Evolutionary conservation across 2,888 invertebrate species (phyloP).

Genomic region (Megaustenia siamemsis): DNA sequence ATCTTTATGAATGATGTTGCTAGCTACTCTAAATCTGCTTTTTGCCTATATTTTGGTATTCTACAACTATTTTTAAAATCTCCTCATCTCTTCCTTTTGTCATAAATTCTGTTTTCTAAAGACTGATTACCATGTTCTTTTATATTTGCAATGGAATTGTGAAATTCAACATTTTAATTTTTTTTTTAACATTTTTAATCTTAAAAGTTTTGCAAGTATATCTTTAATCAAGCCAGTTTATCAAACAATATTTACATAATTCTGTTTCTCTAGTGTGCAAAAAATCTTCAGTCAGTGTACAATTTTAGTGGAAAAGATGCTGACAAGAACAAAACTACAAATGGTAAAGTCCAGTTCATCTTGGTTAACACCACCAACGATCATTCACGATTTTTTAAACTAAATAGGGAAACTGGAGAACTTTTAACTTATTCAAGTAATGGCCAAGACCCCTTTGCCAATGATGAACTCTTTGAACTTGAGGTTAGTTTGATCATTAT

Average conservation of each 20-base stretch:
- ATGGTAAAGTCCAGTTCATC: slow-evolving; percentile 51
- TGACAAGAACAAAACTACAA: slow-evolving; percentile 50
- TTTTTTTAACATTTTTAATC: no score
- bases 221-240: neutral
- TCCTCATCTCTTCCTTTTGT: no score
- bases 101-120: no score
- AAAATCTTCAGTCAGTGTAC: neutral
- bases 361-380: slow-evolving; percentile 7
- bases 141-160: no score
- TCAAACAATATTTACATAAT: neutral
- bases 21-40: no score
- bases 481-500: neutral
- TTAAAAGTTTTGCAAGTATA: no score
- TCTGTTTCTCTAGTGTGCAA: slow-evolving; percentile 48
- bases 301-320: slow-evolving; percentile 48
- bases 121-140: no score
- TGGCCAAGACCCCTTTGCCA: neutral
- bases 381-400: slow-evolving; percentile 33
- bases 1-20: no score
- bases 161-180: no score
- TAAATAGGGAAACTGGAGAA: slow-evolving; percentile 43
- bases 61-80: no score
- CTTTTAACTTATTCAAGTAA: neutral
- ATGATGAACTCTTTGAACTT: neutral
- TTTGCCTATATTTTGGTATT: no score